phyloP scores from a whole-genome alignment of 2,113 vertebrate genomes.

The Todiramphus chloris region DNA sequence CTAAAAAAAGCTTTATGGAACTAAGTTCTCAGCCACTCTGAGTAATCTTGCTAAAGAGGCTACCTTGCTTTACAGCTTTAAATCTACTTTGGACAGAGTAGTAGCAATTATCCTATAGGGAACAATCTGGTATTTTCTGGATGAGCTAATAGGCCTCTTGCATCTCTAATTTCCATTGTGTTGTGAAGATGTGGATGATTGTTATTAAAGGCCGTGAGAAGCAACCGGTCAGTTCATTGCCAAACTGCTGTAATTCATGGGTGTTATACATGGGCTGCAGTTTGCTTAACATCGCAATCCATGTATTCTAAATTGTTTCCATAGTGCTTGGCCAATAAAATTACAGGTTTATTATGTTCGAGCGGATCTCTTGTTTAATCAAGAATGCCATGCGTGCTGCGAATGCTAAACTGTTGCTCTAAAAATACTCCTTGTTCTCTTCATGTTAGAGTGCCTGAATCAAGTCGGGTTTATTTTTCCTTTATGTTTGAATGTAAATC shows the following conservation, averaged over 20 bases:
- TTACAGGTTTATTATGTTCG: conserved; percentile 45
- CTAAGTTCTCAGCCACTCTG: background rate
- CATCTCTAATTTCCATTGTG: conserved; percentile 35
- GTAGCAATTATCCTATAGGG: conserved; percentile 15
- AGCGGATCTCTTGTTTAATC: conserved; percentile 50
- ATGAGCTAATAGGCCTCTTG: conserved; percentile 28
- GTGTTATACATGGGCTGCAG: conserved; percentile 11
- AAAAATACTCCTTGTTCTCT: conserved; percentile 31
- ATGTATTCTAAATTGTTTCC: conserved; percentile 50
- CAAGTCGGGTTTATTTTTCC: conserved; percentile 9
- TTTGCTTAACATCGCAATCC: conserved; percentile 45
- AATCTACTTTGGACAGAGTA: conserved; percentile 1
- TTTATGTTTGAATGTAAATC: conserved; percentile 31
- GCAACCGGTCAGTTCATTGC: conserved; percentile 52
- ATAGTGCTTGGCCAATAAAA: conserved; percentile 59
- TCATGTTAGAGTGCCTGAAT: background rate
- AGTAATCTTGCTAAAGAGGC: background rate
- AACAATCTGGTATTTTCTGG: conserved; percentile 29
- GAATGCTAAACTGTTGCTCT: background rate
- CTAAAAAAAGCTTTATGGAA: background rate
- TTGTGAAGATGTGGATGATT: background rate
- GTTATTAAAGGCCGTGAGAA: conserved; percentile 41
- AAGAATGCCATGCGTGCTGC: background rate
- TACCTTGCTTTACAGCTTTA: background rate
- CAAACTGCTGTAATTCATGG: conserved; percentile 40